These are phyloP conservation scores for Chesias legatella DNA, from an alignment of 2,888 invertebrate species.

Conservation along the genomic window DNA sequence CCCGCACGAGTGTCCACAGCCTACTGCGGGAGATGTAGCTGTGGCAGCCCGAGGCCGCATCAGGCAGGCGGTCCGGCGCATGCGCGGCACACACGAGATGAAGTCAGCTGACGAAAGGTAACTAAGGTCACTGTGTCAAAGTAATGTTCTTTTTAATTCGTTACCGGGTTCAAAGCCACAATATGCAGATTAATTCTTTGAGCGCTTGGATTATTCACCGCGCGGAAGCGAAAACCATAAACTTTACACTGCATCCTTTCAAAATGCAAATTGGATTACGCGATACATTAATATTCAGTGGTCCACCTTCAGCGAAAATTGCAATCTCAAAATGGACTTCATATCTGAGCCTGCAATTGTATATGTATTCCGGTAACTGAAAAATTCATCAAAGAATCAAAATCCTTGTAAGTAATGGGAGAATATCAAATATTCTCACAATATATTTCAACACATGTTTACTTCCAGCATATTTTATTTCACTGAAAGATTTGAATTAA, in stretches of 20 bases:
- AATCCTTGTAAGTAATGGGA: too few species aligned
- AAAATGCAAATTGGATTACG: constrained; percentile 19
- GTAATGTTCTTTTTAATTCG: constrained; percentile 16
- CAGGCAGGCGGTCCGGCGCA: constrained; percentile 45
- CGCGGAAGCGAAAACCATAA: constrained; percentile 9
- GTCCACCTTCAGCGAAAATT: constrained; percentile 10
- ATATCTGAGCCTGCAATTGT: not conserved
- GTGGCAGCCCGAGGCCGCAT: constrained; percentile 66
- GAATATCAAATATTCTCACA: too few species aligned
- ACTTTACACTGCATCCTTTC: constrained; percentile 20
- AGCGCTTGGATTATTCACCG: constrained; percentile 15
- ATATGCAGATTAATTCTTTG: constrained; percentile 13
- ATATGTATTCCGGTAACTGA: too few species aligned
- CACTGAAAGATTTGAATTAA: too few species aligned
- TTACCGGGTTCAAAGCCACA: constrained; percentile 3
- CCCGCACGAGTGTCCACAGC: constrained; percentile 33
- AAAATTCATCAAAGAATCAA: too few species aligned
- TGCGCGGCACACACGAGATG: constrained; percentile 51
- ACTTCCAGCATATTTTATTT: too few species aligned
- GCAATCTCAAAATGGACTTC: constrained; percentile 2
- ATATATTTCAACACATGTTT: too few species aligned
- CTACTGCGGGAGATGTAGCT: constrained; percentile 61
- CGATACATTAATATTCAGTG: constrained; percentile 17
- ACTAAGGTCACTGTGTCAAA: constrained; percentile 73
- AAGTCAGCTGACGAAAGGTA: constrained; percentile 63